phyloP scores from a whole-genome alignment of 2,888 invertebrate species.

The Phrixothrix hirtus region DNA sequence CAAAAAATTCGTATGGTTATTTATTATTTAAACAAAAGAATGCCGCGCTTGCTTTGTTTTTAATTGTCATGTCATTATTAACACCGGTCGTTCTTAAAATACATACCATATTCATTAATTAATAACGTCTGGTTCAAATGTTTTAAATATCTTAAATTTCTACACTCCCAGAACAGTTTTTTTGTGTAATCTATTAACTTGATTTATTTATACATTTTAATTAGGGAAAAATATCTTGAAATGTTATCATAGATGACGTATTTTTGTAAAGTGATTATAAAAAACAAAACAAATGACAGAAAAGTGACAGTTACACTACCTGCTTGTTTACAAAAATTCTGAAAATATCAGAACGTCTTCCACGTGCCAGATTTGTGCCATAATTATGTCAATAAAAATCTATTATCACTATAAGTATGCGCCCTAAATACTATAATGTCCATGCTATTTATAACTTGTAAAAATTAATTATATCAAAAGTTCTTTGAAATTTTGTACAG shows the following conservation, averaged over 20 bases:
- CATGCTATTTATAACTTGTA: background rate
- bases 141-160: slow-evolving; percentile 24
- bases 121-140: slow-evolving; percentile 24
- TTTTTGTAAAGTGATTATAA: no score
- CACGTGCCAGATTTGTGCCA: slow-evolving; percentile 8
- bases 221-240: no score
- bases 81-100: slow-evolving; percentile 16
- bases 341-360: slow-evolving; percentile 11
- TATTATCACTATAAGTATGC: slow-evolving; percentile 8
- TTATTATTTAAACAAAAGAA: background rate
- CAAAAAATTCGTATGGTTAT: no score
- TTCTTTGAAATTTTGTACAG: background rate
- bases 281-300: background rate
- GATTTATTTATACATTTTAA: no score
- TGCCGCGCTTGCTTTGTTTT: background rate
- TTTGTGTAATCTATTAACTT: no score
- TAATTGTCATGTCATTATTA: slow-evolving; percentile 1
- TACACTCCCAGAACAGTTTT: no score
- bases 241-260: no score
- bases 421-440: slow-evolving; percentile 3
- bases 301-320: slow-evolving; percentile 14
- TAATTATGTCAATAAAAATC: slow-evolving; percentile 8
- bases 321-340: slow-evolving; percentile 16
- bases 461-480: slow-evolving; percentile 1
- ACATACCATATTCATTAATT: slow-evolving; percentile 25